Conservation (phyloP, 2,797 vertebrate genomes). For the Rallus crepitans region DNA sequence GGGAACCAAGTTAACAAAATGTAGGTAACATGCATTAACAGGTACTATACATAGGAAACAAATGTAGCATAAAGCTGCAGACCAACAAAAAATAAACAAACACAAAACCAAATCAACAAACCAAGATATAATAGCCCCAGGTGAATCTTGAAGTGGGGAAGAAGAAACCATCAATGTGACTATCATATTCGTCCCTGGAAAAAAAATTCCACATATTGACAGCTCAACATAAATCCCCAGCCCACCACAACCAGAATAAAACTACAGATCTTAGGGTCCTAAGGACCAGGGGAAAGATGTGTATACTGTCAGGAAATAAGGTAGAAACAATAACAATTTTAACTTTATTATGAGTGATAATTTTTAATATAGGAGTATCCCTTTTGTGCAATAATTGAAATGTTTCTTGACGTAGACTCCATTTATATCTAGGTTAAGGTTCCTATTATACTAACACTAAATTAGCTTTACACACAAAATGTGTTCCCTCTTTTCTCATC, state of each 20-base stretch:
- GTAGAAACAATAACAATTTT: not conserved
- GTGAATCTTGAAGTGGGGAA: not conserved
- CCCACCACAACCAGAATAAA: not conserved
- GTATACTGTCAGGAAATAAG: not conserved
- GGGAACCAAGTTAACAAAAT: not conserved
- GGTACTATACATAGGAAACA: not conserved
- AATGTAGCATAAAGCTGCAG: not conserved
- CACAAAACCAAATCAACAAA: not conserved
- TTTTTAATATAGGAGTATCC: not conserved
- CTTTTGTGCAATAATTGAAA: not conserved
- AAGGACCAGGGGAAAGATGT: not conserved
- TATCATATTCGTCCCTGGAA: not conserved
- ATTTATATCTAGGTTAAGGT: not conserved
- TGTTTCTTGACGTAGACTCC: not conserved
- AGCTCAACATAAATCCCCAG: not conserved
- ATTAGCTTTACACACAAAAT: not conserved
- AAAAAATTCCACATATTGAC: not conserved
- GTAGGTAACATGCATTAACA: not conserved
- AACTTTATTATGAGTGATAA: not conserved
- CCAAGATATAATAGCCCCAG: not conserved
- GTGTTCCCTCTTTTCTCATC: not conserved
- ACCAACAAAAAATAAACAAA: not conserved
- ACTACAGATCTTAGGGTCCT: not conserved
- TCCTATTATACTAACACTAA: not conserved
- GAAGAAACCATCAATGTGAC: not conserved